Conservation (phyloP, 2,888 invertebrate species). For the Nomada ruficornis region DNA sequence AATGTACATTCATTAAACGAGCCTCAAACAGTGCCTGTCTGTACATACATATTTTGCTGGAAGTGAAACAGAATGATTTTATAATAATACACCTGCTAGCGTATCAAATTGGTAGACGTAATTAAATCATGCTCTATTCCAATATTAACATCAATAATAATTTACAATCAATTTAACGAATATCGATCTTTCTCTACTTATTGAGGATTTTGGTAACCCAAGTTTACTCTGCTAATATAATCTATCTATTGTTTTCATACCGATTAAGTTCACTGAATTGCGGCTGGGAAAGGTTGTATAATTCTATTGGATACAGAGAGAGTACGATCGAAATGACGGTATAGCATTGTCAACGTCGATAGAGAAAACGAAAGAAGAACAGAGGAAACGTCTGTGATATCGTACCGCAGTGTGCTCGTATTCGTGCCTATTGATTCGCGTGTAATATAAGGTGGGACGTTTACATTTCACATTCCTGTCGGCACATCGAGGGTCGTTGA, state of each 20-base stretch:
- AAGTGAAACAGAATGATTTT: slow-evolving; percentile 35
- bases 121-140: slow-evolving; percentile 35
- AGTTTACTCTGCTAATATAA: slow-evolving; percentile 9
- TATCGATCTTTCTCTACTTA: no score
- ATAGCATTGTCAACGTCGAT: slow-evolving; percentile 20
- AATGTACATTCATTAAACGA: slow-evolving; percentile 48
- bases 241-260: slow-evolving; percentile 6
- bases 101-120: slow-evolving; percentile 9
- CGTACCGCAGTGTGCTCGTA: slow-evolving; percentile 39
- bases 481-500: slow-evolving; percentile 59
- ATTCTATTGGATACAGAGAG: background rate
- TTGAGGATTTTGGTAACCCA: slow-evolving; percentile 6
- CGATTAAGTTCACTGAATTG: slow-evolving; percentile 14
- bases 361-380: slow-evolving; percentile 16
- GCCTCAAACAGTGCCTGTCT: background rate
- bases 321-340: background rate
- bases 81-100: slow-evolving; percentile 27
- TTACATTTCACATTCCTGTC: slow-evolving; percentile 57
- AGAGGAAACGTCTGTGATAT: slow-evolving; percentile 38
- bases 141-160: slow-evolving; percentile 41
- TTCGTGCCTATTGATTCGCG: slow-evolving; percentile 47
- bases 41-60: slow-evolving; percentile 22
- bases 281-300: background rate
- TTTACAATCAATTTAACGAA: slow-evolving; percentile 26
- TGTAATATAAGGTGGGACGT: slow-evolving; percentile 52